Conservation (phyloP, 2,888 invertebrate genomes). For the Cryptocheilus praepositus region DNA sequence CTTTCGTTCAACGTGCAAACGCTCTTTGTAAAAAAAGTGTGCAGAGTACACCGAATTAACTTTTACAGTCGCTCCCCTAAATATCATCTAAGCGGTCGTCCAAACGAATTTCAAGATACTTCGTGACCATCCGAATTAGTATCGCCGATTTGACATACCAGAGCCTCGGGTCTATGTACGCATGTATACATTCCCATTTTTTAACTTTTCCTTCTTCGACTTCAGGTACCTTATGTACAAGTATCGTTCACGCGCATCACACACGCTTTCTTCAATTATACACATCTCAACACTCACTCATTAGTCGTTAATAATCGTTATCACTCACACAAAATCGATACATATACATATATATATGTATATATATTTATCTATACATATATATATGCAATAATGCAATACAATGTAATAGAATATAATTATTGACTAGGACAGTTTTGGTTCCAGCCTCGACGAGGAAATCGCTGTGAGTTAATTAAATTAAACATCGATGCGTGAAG, state of each 20-base stretch:
- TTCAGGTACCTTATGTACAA: slow-evolving; percentile 59
- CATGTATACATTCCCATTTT: neutral
- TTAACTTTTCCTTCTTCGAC: slow-evolving; percentile 40
- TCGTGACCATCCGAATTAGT: neutral
- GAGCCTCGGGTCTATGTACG: neutral
- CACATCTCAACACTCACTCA: slow-evolving; percentile 11
- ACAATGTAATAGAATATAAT: slow-evolving; percentile 27
- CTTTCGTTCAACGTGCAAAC: neutral
- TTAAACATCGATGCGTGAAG: slow-evolving; percentile 44
- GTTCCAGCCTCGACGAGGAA: slow-evolving; percentile 52
- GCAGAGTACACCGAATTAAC: slow-evolving; percentile 1
- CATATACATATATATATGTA: slow-evolving; percentile 36
- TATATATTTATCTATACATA: slow-evolving; percentile 39
- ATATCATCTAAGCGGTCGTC: neutral
- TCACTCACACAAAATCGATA: slow-evolving; percentile 41
- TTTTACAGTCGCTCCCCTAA: neutral
- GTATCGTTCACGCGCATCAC: slow-evolving; percentile 26
- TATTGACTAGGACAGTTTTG: slow-evolving; percentile 58
- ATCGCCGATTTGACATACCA: slow-evolving; percentile 3
- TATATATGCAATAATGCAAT: slow-evolving; percentile 24
- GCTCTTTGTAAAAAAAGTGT: slow-evolving; percentile 10
- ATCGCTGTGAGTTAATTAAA: slow-evolving; percentile 49
- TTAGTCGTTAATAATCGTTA: slow-evolving; percentile 25
- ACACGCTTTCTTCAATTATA: neutral
- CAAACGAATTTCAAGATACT: neutral